Conservation (phyloP, 2,888 invertebrate species). For the Chrysolina haemoptera region DNA sequence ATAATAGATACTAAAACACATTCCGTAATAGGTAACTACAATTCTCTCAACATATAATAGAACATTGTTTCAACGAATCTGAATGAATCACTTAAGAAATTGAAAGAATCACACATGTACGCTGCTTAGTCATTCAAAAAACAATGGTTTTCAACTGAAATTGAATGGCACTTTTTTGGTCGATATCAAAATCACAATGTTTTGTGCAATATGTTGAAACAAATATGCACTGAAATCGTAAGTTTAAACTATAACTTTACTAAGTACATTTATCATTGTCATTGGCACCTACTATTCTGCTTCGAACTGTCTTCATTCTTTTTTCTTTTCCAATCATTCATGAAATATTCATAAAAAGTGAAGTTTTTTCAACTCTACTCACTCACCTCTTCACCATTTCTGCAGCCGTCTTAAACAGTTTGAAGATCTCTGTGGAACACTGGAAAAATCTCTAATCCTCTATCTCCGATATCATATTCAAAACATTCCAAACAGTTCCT, state of each 20-base stretch:
- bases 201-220: neutral
- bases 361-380: conserved; percentile 44
- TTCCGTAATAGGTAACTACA: no score
- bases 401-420: conserved; percentile 68
- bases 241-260: no score
- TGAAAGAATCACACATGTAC: neutral
- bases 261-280: no score
- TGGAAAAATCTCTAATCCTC: conserved; percentile 42
- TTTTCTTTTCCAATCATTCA: no score
- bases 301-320: no score
- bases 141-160: conserved; percentile 2
- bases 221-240: no score
- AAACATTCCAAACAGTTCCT: conserved; percentile 42
- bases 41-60: neutral
- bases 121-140: neutral
- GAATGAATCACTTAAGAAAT: neutral
- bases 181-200: neutral
- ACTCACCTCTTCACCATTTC: conserved; percentile 70
- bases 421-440: conserved; percentile 50
- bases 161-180: conserved; percentile 7
- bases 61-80: neutral
- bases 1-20: no score
- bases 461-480: conserved; percentile 35
- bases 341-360: neutral
- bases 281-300: neutral